phyloP scores from a whole-genome alignment of 2,113 vertebrate genomes.

The Epinephelus fuscoguttatus region DNA sequence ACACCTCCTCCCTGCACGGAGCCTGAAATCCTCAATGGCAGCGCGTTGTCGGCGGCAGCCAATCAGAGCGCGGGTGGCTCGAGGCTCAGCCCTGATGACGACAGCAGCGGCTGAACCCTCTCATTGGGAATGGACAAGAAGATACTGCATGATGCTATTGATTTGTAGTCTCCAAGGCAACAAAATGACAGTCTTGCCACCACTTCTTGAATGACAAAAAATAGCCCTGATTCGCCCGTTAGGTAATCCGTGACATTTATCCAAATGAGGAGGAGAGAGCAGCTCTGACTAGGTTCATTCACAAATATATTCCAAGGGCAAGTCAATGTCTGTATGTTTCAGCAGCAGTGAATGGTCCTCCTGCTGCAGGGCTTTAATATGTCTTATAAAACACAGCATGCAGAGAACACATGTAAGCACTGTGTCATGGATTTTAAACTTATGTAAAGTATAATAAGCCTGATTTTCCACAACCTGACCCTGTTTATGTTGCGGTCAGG shows the following conservation, averaged over 20 bases:
- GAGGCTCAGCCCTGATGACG: slow-evolving; percentile 63
- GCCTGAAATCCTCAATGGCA: slow-evolving; percentile 79
- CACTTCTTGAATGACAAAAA: slow-evolving; percentile 56
- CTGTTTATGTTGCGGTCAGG: not conserved
- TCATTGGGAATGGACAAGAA: slow-evolving; percentile 63
- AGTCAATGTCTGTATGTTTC: slow-evolving; percentile 45
- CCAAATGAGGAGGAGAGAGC: slow-evolving; percentile 48
- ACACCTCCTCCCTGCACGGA: slow-evolving; percentile 65
- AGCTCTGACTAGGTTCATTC: slow-evolving; percentile 54
- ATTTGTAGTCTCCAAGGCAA: slow-evolving; percentile 79
- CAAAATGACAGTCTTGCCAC: slow-evolving; percentile 56
- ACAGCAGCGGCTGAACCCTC: slow-evolving; percentile 43
- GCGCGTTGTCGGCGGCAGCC: slow-evolving; percentile 60
- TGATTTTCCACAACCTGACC: not conserved
- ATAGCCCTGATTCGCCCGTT: slow-evolving; percentile 23
- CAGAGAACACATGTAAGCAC: not conserved
- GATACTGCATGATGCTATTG: slow-evolving; percentile 65
- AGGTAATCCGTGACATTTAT: slow-evolving; percentile 64
- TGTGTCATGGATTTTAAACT: not conserved
- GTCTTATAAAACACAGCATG: not conserved
- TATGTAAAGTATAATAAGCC: not conserved
- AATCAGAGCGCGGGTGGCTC: slow-evolving; percentile 69
- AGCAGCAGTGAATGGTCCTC: slow-evolving; percentile 50
- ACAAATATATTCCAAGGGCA: slow-evolving; percentile 76
- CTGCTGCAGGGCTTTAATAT: not conserved